Evolutionary conservation across 2,888 invertebrate species (phyloP).

Genomic region (Lamellibrachia columna): DNA sequence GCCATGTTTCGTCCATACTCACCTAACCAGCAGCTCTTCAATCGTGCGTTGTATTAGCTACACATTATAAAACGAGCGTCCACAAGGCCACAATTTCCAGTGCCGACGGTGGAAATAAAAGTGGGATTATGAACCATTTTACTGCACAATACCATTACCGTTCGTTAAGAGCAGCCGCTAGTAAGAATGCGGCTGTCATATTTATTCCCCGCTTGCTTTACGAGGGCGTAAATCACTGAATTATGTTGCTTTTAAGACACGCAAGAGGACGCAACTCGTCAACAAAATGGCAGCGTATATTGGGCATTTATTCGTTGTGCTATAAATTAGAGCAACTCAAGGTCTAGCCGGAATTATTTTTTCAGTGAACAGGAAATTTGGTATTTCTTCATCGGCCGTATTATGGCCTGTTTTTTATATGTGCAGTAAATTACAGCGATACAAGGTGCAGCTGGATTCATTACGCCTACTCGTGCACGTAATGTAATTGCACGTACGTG

Average conservation of each 20-base stretch:
- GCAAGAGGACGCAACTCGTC: not conserved
- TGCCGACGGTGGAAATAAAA: not conserved
- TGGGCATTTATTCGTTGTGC: not conserved
- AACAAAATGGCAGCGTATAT: not conserved
- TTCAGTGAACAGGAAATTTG: slow-evolving; percentile 7
- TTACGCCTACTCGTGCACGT: not conserved
- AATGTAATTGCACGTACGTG: not conserved
- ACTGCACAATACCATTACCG: slow-evolving; percentile 16
- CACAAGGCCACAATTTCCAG: not conserved
- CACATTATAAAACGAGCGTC: not conserved
- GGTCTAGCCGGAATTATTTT: not conserved
- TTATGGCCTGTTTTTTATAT: not conserved
- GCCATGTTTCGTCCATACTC: not conserved
- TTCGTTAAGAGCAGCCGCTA: not conserved
- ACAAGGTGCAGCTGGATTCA: not conserved
- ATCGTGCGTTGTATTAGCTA: not conserved
- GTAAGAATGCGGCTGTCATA: not conserved
- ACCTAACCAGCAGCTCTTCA: not conserved
- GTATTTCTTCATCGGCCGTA: not conserved
- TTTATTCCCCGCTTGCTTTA: not conserved
- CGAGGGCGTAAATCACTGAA: slow-evolving; percentile 10
- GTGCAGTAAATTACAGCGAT: not conserved
- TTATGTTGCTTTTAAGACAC: not conserved
- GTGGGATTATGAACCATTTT: slow-evolving; percentile 10
- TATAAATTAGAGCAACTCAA: not conserved